A percentile compares a stretch with the other conserved stretches of the same genome.
phyloP scores from a whole-genome alignment of 2,797 vertebrate species.

The Chaunax sp. region DNA sequence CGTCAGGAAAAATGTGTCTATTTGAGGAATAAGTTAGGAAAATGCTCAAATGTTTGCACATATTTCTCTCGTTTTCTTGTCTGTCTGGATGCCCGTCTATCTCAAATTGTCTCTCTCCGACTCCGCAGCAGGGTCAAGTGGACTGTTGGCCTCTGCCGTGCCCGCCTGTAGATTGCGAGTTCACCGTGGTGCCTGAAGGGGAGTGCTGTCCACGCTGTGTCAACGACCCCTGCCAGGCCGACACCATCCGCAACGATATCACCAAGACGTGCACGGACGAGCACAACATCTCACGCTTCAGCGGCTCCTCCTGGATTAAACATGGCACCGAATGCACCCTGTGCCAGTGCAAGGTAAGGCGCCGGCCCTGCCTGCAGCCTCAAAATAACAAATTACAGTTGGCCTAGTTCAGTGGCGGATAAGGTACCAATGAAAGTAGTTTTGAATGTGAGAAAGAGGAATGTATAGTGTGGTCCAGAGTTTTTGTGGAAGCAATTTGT shows the following conservation, averaged over 20 bases:
- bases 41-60: conserved; percentile 24
- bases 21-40: conserved; percentile 35
- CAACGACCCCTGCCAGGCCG: conserved; percentile 93
- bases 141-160: conserved; percentile 98
- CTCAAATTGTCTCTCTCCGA: conserved; percentile 16
- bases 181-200: conserved; percentile 91
- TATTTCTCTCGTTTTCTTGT: neutral
- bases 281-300: conserved; percentile 92
- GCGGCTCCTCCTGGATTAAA: conserved; percentile 97
- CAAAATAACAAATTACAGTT: conserved; percentile 22
- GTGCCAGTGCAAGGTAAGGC: conserved; percentile 96
- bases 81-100: conserved; percentile 14
- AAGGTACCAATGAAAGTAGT: conserved; percentile 15
- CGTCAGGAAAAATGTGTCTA: conserved; percentile 59
- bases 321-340: conserved; percentile 97
- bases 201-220: conserved; percentile 96
- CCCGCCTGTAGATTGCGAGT: conserved; percentile 94
- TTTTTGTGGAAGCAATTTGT: conserved; percentile 21
- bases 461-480: conserved; percentile 6
- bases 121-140: conserved; percentile 92
- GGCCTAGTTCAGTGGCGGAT: conserved; percentile 1
- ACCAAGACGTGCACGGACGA: conserved; percentile 97
- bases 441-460: conserved; percentile 13
- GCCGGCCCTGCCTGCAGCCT: neutral
- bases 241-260: conserved; percentile 95